Evolutionary conservation across 2,797 vertebrate genomes (phyloP), one percentile per base, ranked within the genome.

Genomic region (Distichodus sexfasciatus): DNA sequence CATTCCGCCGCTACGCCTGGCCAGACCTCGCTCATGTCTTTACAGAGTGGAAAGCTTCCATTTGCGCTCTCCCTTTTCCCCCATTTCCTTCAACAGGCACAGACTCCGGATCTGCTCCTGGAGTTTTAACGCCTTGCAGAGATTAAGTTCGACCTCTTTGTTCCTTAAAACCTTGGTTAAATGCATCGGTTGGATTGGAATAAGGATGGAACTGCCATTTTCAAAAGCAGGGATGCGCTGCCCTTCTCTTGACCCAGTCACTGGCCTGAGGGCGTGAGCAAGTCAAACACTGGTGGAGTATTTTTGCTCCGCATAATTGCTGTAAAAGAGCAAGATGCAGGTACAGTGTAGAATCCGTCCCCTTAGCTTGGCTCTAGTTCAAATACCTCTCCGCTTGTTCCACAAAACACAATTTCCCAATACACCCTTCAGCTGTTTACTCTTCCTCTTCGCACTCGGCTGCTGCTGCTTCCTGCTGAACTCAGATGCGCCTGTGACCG

Each of bases 1-100:
- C 14, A 21, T 38, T 47, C 72, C 41, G 58, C 48, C 19, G 44
- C 57, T 66, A n/a, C n/a, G n/a, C n/a, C n/a, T n/a, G n/a, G n/a
- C 44, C 19, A 17, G 19, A 33, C 69, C 12, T n/a, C 57, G 26
- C 35, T 55, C 38, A 35, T 38, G 6, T 29, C 53, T 17, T 44
- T 67, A 41, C 26, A 2, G 29, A 24, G 21, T 44, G 10, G 11
- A 29, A 26, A 21, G 10, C 10, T 10, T 35, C 26, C 46, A 38
- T 58, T 67, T 19, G 11, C 5, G 6, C 71, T 76, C 67, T 62
- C 61, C 33, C 40, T 10, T 19, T 2, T 19, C 3, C 43, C 60
- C 23, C 35, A 21, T 41, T 23, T 33, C 29, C 17, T 50, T 21
- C 31, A 9, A 48, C 63, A 6, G 6, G 10, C 33, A 38, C 6